A percentile compares a stretch with the other conserved stretches of the same genome.
Evolutionary conservation across 2,113 vertebrate species (phyloP).

Genomic region (Thamnaconus septentrionalis): DNA sequence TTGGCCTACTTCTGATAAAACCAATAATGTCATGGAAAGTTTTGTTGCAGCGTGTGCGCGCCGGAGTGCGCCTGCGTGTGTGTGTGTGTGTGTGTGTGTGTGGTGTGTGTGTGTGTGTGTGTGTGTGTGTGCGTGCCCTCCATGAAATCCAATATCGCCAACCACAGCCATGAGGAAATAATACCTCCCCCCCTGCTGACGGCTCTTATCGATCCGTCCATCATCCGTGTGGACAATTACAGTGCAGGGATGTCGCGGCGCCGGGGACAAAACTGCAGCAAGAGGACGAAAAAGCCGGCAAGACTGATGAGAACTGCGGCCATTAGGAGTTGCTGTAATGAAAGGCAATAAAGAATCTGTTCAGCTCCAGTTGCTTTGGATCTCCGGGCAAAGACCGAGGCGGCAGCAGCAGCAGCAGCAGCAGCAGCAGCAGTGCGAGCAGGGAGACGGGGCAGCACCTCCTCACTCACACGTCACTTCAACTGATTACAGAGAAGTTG

Average conservation of each 20-base stretch:
- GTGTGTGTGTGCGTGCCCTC: conserved; percentile 30
- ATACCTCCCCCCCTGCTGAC: conserved; percentile 11
- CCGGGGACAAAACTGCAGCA: conserved; percentile 12
- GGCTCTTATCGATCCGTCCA: conserved; percentile 38
- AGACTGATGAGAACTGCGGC: conserved; percentile 12
- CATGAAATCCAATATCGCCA: conserved; percentile 49
- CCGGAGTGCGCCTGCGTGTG: conserved; percentile 3
- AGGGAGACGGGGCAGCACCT: conserved; percentile 27
- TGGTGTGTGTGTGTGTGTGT: conserved; percentile 12
- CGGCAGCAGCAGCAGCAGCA: conserved; percentile 37
- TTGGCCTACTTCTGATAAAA: conserved; percentile 68
- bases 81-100: conserved; percentile 10
- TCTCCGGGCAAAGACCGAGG: conserved; percentile 36
- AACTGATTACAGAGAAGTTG: conserved; percentile 55
- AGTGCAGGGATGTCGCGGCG: conserved; percentile 10
- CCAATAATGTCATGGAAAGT: conserved; percentile 64
- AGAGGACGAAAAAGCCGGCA: conserved; percentile 17
- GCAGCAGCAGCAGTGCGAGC: conserved; percentile 36
- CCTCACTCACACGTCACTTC: conserved; percentile 29
- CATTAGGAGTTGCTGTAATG: conserved; percentile 25
- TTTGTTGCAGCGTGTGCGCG: conserved; percentile 14
- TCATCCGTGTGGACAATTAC: conserved; percentile 4
- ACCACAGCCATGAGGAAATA: conserved; percentile 37
- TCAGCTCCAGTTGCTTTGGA: conserved; percentile 53
- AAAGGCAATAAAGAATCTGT: conserved; percentile 42